Evolutionary conservation across 2,888 invertebrate genomes (phyloP).

Genomic region (Frankliniella intonsa): DNA sequence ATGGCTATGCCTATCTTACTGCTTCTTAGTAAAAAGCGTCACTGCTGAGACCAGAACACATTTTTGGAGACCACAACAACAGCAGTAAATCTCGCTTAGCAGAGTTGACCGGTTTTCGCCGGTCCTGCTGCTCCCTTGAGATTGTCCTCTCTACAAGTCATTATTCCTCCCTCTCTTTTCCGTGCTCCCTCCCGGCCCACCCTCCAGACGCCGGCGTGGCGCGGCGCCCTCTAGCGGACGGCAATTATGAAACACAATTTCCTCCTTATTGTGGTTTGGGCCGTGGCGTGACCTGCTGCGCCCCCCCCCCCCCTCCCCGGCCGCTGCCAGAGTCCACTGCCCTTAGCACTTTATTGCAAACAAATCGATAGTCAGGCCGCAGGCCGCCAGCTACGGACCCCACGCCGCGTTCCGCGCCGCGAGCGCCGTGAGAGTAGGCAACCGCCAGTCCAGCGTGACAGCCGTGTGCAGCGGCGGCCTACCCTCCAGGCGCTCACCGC

Average conservation of each 20-base stretch:
- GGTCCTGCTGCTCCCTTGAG: no score
- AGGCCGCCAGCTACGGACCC: neutral
- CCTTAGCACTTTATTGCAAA: neutral
- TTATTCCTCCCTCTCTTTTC: neutral
- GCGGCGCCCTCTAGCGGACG: neutral
- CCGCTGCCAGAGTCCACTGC: no score
- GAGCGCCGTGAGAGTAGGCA: no score
- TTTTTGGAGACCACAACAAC: no score
- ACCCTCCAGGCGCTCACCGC: no score
- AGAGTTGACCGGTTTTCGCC: no score
- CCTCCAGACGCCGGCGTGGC: neutral
- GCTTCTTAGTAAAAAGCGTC: no score
- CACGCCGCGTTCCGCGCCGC: neutral
- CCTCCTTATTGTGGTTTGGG: neutral
- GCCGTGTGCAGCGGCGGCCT: no score
- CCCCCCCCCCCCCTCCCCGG: neutral
- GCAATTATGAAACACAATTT: constrained; percentile 24
- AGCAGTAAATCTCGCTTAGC: no score
- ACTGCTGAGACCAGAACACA: no score
- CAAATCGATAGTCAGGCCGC: neutral
- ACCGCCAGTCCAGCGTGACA: no score
- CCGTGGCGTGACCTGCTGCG: neutral
- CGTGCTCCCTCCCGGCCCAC: neutral
- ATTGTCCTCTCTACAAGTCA: neutral
- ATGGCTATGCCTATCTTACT: no score